Evolutionary conservation across 1,140 invertebrate species (phyloP).

Genomic region (Bombus picipes): DNA sequence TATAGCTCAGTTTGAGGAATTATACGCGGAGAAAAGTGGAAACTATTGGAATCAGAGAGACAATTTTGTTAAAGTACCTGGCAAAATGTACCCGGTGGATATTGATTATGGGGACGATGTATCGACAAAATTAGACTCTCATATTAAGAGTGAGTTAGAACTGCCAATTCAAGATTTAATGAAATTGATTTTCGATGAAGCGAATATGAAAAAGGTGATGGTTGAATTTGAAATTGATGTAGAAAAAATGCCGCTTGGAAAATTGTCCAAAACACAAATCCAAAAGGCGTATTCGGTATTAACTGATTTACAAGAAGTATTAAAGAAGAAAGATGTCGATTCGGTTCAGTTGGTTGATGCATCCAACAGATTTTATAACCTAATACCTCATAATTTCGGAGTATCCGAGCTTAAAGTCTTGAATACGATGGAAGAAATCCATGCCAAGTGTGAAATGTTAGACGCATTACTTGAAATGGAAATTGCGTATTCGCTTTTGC

Average conservation of each 20-base stretch:
- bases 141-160: slow-evolving; percentile 87
- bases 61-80: slow-evolving; percentile 91
- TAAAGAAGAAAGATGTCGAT: slow-evolving; percentile 83
- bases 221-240: slow-evolving; percentile 97
- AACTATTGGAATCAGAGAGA: slow-evolving; percentile 89
- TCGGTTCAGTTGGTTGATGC: slow-evolving; percentile 88
- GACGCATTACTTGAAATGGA: slow-evolving; percentile 97
- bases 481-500: slow-evolving; percentile 94
- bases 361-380: slow-evolving; percentile 96
- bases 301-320: slow-evolving; percentile 88
- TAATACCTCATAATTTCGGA: slow-evolving; percentile 98
- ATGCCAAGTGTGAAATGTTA: slow-evolving; percentile 95
- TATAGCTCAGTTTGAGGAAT: slow-evolving; percentile 85
- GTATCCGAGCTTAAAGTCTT: slow-evolving; percentile 92
- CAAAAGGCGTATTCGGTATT: slow-evolving; percentile 92
- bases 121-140: slow-evolving; percentile 71
- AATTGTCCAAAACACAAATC: slow-evolving; percentile 96
- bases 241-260: slow-evolving; percentile 98
- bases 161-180: slow-evolving; percentile 92
- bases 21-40: slow-evolving; percentile 93
- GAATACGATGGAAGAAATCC: slow-evolving; percentile 88
- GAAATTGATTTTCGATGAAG: slow-evolving; percentile 94
- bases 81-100: slow-evolving; percentile 94
- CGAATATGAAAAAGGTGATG: slow-evolving; percentile 95
- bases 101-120: slow-evolving; percentile 90